Conservation (phyloP, 2,797 vertebrate species). For the Gymnothorax javanicus region DNA sequence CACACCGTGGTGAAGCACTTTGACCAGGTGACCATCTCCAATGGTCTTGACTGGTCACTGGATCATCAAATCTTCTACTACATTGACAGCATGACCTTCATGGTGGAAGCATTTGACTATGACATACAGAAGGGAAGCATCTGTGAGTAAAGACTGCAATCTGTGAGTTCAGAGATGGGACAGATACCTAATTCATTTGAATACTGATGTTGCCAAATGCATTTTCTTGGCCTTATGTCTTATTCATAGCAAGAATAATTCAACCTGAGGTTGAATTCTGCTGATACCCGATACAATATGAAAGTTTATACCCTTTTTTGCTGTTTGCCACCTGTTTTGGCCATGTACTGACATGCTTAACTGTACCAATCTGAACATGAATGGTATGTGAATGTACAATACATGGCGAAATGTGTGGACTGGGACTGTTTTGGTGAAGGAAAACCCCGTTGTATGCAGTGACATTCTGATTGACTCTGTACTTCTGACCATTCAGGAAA, state of each 20-base stretch:
- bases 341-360: background rate
- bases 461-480: no score
- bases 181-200: background rate
- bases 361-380: background rate
- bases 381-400: background rate
- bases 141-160: constrained; percentile 66
- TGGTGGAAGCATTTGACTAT: constrained; percentile 89
- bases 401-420: no score
- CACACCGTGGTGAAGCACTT: constrained; percentile 81
- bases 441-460: no score
- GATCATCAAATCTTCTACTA: constrained; percentile 89
- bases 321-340: background rate
- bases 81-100: constrained; percentile 86
- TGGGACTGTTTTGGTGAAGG: no score
- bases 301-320: background rate
- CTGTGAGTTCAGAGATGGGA: background rate
- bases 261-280: background rate
- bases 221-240: background rate
- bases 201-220: background rate
- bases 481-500: no score
- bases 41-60: constrained; percentile 90
- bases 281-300: background rate
- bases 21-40: constrained; percentile 88
- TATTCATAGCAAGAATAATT: background rate
- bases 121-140: constrained; percentile 77